Evolutionary conservation across 1,140 invertebrate genomes (phyloP).

Genomic region (Grapholita molesta): DNA sequence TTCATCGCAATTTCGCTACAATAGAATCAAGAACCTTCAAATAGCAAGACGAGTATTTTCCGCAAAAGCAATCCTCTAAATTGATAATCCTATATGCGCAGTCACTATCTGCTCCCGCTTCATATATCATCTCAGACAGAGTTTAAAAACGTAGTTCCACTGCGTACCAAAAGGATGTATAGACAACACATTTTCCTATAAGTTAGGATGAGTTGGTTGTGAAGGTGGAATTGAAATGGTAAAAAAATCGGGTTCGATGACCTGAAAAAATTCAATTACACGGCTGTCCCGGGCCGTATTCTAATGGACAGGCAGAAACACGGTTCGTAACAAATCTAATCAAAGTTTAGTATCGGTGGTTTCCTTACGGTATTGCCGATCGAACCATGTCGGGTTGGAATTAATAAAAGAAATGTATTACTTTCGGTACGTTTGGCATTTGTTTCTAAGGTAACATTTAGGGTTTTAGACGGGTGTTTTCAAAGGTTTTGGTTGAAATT

Average conservation of each 20-base stretch:
- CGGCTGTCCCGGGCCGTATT: constrained; percentile 14
- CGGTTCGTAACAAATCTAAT: constrained; percentile 18
- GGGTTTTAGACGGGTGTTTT: not conserved
- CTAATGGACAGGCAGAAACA: constrained; percentile 18
- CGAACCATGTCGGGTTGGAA: not conserved
- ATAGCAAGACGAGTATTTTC: not conserved
- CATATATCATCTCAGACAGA: constrained; percentile 9
- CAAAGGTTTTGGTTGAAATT: too few species aligned
- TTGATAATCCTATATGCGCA: constrained; percentile 6
- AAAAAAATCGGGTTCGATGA: constrained; percentile 18
- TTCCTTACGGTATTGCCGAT: constrained; percentile 1
- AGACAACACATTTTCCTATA: not conserved
- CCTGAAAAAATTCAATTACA: constrained; percentile 23
- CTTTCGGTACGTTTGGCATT: not conserved
- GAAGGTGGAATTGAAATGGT: not conserved
- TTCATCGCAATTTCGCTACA: not conserved
- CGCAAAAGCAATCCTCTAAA: not conserved
- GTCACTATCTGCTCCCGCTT: not conserved
- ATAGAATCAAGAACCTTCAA: not conserved
- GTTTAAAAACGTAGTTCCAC: not conserved
- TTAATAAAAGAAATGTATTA: constrained; percentile 16
- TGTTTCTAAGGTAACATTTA: not conserved
- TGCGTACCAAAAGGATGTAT: not conserved
- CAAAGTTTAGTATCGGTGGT: constrained; percentile 19
- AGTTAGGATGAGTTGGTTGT: not conserved